These are phyloP conservation scores for Ricordea florida DNA, from an alignment of 92 coral and sea anemone species.

Conservation along the genomic window DNA sequence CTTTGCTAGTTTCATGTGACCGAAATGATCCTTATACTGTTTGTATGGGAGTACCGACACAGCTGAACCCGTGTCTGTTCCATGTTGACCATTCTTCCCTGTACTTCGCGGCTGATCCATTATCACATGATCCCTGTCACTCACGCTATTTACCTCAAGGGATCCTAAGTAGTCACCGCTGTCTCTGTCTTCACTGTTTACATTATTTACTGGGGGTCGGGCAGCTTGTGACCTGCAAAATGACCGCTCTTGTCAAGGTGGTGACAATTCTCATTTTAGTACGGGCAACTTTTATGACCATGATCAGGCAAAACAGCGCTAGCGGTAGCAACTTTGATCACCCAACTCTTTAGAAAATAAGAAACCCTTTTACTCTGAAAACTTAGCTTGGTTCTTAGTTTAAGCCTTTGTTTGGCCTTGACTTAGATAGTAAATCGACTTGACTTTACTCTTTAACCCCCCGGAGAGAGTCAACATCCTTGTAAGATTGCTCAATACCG, in stretches of 20 bases:
- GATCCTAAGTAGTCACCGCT: constrained; percentile 16
- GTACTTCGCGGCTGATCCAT: constrained; percentile 25
- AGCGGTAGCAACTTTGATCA: background rate
- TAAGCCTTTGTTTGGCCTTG: constrained; percentile 20
- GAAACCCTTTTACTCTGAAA: constrained; percentile 4
- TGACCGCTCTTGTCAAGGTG: constrained; percentile 49
- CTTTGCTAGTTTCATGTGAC: constrained; percentile 24
- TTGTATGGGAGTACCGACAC: constrained; percentile 2
- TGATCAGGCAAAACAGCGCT: constrained; percentile 14
- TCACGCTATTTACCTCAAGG: constrained; percentile 31
- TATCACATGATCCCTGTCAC: background rate
- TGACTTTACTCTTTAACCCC: constrained; percentile 27
- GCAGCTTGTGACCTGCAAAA: constrained; percentile 36
- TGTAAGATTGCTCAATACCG: constrained; percentile 37
- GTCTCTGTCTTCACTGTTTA: constrained; percentile 26
- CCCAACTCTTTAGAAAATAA: constrained; percentile 2
- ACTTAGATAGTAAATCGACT: background rate
- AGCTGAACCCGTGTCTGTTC: constrained; percentile 40
- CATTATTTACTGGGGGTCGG: constrained; percentile 20
- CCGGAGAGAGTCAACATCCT: constrained; percentile 40
- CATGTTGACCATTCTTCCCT: constrained; percentile 28
- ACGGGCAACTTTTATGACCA: constrained; percentile 42
- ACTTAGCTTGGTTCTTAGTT: constrained; percentile 11
- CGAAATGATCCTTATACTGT: constrained; percentile 9
- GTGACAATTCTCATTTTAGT: constrained; percentile 46